phyloP scores from a whole-genome alignment of 2,888 invertebrate species.

The Parnassius orleans region DNA sequence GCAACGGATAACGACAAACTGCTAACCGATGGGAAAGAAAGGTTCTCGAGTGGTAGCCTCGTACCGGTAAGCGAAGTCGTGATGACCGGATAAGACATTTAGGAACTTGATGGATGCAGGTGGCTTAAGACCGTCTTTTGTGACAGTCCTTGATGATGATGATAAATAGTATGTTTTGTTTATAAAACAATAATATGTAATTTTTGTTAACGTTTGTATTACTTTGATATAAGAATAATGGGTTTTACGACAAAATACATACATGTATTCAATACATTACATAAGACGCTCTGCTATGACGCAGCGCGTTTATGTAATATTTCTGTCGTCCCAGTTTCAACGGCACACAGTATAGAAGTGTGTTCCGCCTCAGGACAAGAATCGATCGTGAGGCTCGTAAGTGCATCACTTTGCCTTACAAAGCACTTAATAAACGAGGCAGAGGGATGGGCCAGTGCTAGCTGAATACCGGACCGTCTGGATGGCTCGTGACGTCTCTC shows the following conservation, averaged over 20 bases:
- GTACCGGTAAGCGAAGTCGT: too few relatives aligned
- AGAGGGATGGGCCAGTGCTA: slow-evolving; percentile 20
- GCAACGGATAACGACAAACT: too few relatives aligned
- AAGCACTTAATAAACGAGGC: slow-evolving; percentile 21
- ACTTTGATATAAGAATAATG: too few relatives aligned
- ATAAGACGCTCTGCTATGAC: slow-evolving; percentile 18
- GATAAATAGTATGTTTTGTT: too few relatives aligned
- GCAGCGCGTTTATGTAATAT: slow-evolving; percentile 28
- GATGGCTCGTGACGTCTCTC: slow-evolving; percentile 45
- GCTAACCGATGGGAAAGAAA: too few relatives aligned
- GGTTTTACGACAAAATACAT: slow-evolving; percentile 4
- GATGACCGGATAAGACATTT: too few relatives aligned
- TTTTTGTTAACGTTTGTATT: too few relatives aligned
- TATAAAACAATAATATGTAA: too few relatives aligned
- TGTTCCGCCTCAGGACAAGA: slow-evolving; percentile 25
- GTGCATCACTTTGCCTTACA: slow-evolving; percentile 27
- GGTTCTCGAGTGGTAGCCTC: too few relatives aligned
- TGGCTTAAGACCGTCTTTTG: too few relatives aligned
- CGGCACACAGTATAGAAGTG: slow-evolving; percentile 16
- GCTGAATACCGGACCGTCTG: slow-evolving; percentile 46
- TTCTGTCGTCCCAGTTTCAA: slow-evolving; percentile 26
- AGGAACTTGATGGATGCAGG: too few relatives aligned
- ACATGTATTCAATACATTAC: slow-evolving; percentile 17
- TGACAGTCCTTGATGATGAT: too few relatives aligned
- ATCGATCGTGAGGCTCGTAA: slow-evolving; percentile 24